A percentile compares a stretch with the other conserved stretches of the same genome.
Evolutionary conservation across 2,113 vertebrate species (phyloP).

Genomic region (Xiphias gladius): DNA sequence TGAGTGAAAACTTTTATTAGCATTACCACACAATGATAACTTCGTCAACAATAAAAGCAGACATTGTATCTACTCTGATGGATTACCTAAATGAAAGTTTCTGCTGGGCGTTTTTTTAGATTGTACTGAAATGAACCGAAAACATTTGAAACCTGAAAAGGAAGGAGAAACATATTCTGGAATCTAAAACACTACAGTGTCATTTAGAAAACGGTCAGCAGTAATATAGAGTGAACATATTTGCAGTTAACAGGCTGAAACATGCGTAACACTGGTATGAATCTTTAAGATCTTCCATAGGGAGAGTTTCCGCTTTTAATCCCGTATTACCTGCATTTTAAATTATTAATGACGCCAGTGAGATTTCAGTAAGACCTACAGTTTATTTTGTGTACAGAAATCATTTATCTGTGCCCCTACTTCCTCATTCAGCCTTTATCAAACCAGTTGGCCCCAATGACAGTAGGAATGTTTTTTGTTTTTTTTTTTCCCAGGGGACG

Average conservation of each 20-base stretch:
- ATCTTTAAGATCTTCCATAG: slow-evolving; percentile 18
- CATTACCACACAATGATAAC: background rate
- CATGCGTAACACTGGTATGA: background rate
- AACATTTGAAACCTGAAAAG: background rate
- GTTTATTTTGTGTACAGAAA: slow-evolving; percentile 7
- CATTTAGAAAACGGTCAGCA: slow-evolving; percentile 22
- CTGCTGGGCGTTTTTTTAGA: slow-evolving; percentile 21
- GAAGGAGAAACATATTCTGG: background rate
- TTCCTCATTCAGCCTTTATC: slow-evolving; percentile 1
- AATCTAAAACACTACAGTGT: background rate
- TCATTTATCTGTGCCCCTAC: background rate
- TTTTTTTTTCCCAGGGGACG: background rate
- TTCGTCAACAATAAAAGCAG: slow-evolving; percentile 3
- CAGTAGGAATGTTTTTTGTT: background rate
- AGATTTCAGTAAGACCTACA: slow-evolving; percentile 13
- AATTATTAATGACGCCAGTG: slow-evolving; percentile 41
- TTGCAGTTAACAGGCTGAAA: slow-evolving; percentile 44
- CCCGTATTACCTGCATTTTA: slow-evolving; percentile 17
- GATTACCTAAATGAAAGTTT: background rate
- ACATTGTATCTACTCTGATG: background rate
- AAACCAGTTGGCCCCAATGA: slow-evolving; percentile 18
- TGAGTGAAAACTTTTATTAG: background rate
- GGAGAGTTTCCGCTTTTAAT: slow-evolving; percentile 21
- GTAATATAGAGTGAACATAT: background rate
- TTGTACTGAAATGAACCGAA: slow-evolving; percentile 26